Conservation (phyloP, 2,797 vertebrate species). For the Leuciscus waleckii region DNA sequence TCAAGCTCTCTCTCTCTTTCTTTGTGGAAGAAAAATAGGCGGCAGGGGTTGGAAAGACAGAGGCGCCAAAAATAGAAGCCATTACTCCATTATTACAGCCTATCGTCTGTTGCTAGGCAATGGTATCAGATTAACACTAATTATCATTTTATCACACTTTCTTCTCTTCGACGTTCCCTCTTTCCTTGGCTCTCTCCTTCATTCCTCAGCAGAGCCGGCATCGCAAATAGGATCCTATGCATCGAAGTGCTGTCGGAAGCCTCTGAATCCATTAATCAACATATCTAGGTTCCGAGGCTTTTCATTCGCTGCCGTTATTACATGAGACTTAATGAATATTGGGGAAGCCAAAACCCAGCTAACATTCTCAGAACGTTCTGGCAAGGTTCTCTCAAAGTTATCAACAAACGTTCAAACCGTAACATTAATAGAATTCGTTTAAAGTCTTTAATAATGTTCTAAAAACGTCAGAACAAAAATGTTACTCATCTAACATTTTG, state of each 20-base stretch:
- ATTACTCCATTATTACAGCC: constrained; percentile 70
- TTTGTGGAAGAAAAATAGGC: constrained; percentile 34
- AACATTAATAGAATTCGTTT: not conserved
- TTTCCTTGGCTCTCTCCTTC: constrained; percentile 34
- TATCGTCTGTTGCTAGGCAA: constrained; percentile 70
- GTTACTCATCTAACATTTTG: not conserved
- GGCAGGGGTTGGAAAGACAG: constrained; percentile 56
- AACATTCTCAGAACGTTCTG: not conserved
- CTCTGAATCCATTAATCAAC: constrained; percentile 49
- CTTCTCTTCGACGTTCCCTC: constrained; percentile 44
- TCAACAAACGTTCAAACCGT: not conserved
- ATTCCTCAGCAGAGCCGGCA: constrained; percentile 44
- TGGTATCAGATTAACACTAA: constrained; percentile 72
- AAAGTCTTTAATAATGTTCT: not conserved
- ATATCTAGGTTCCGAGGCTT: constrained; percentile 37
- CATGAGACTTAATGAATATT: constrained; percentile 44
- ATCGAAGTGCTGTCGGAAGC: constrained; percentile 31
- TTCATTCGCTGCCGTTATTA: constrained; percentile 46
- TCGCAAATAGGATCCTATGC: constrained; percentile 51
- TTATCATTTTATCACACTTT: constrained; percentile 70
- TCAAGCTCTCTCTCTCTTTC: constrained; percentile 24
- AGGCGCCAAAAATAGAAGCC: constrained; percentile 65
- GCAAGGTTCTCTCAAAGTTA: not conserved
- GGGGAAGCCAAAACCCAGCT: not conserved
- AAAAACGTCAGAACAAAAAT: not conserved